These are phyloP conservation scores for Meganola albula DNA, from an alignment of 2,888 invertebrate genomes.

Conservation along the genomic window DNA sequence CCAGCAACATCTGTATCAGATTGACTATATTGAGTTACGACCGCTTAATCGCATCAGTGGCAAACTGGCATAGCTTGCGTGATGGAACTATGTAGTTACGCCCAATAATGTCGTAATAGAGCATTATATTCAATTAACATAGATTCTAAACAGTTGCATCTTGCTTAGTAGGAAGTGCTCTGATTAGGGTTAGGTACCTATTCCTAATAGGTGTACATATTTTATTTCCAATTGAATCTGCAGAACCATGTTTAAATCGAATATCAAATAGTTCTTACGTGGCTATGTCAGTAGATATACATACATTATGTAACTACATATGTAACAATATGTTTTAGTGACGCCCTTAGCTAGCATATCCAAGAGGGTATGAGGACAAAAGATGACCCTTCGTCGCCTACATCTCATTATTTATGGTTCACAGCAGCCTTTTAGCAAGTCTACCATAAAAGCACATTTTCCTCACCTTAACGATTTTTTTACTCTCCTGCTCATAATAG, in stretches of 20 bases:
- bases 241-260: too few relatives aligned
- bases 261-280: too few relatives aligned
- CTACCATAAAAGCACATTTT: slow-evolving; percentile 33
- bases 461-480: slow-evolving; percentile 21
- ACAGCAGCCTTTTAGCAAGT: slow-evolving; percentile 43
- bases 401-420: slow-evolving; percentile 57
- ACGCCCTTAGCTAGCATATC: slow-evolving; percentile 40
- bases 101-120: too few relatives aligned
- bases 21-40: neutral
- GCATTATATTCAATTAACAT: too few relatives aligned
- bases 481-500: slow-evolving; percentile 17
- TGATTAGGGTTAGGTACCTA: too few relatives aligned
- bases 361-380: slow-evolving; percentile 44
- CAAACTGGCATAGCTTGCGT: neutral
- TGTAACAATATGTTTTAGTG: slow-evolving; percentile 30
- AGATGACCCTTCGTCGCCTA: slow-evolving; percentile 40
- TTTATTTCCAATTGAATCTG: too few relatives aligned
- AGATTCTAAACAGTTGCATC: too few relatives aligned
- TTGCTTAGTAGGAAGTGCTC: too few relatives aligned
- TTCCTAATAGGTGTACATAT: too few relatives aligned
- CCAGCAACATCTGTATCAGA: neutral
- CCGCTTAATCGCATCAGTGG: neutral
- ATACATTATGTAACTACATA: slow-evolving; percentile 15
- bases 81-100: too few relatives aligned
- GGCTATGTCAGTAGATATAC: too few relatives aligned